Conservation (phyloP, 2,113 vertebrate species). For the Chrysemys picta region DNA sequence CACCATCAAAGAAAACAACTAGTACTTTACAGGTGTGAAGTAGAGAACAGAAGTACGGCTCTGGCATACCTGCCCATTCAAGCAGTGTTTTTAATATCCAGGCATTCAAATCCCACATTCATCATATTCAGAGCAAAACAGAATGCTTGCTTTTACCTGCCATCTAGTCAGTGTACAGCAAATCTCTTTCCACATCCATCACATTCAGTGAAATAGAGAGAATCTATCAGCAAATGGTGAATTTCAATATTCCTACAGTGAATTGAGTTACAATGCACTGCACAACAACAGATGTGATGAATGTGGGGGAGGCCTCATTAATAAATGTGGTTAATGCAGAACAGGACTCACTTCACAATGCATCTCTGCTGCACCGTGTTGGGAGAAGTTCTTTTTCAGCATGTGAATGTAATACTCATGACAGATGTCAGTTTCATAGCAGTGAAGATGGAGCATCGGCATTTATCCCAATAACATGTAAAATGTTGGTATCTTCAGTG, state of each 20-base stretch:
- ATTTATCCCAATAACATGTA: conserved; percentile 15
- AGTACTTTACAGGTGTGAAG: background rate
- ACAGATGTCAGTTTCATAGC: conserved; percentile 24
- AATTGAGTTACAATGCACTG: conserved; percentile 33
- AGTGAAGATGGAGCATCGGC: conserved; percentile 40
- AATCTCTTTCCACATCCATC: conserved; percentile 61
- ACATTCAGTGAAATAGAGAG: conserved; percentile 34
- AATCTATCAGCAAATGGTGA: conserved; percentile 47
- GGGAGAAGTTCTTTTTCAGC: conserved; percentile 21
- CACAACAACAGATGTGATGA: background rate
- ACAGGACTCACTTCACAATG: background rate
- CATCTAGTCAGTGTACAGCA: conserved; percentile 12
- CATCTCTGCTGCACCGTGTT: background rate
- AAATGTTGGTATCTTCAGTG: background rate
- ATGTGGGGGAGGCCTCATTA: conserved; percentile 42
- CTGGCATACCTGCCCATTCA: conserved; percentile 21
- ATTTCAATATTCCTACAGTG: conserved; percentile 46
- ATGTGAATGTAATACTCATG: conserved; percentile 13
- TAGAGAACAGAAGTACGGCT: conserved; percentile 20
- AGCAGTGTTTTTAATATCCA: conserved; percentile 24
- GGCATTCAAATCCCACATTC: conserved; percentile 35
- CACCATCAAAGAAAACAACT: conserved; percentile 20
- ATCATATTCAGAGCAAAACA: conserved; percentile 51
- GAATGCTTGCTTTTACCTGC: conserved; percentile 54
- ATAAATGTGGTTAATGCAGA: conserved; percentile 20